A percentile compares a stretch with the other conserved stretches of the same genome.
Evolutionary conservation across 2,888 invertebrate species (phyloP).

Genomic region (Cataglyphis livida): DNA sequence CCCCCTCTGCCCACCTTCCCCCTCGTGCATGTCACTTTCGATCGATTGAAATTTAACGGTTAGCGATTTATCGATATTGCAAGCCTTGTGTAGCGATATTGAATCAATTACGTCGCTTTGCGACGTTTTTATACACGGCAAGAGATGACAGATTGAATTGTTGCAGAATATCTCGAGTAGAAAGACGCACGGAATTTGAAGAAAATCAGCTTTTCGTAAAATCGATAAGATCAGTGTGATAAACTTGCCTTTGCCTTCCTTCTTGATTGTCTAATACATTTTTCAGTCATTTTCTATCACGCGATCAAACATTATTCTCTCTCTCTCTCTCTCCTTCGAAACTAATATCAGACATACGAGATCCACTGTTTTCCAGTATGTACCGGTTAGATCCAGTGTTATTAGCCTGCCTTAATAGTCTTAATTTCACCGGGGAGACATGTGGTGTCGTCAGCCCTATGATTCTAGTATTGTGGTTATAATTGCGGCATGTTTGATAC

Average conservation of each 20-base stretch:
- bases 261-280: background rate
- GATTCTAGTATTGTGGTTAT: conserved; percentile 4
- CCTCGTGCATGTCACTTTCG: background rate
- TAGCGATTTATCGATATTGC: conserved; percentile 28
- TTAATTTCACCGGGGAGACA: conserved; percentile 44
- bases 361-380: conserved; percentile 39
- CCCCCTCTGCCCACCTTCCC: background rate
- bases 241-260: background rate
- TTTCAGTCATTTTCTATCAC: conserved; percentile 16
- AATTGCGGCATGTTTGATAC: background rate
- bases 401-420: conserved; percentile 44
- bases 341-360: background rate
- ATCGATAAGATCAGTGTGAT: background rate
- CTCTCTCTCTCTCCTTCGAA: conserved; percentile 23
- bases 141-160: background rate
- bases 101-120: conserved; percentile 22
- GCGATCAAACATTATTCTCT: background rate
- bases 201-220: conserved; percentile 4
- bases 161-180: background rate
- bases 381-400: conserved; percentile 39
- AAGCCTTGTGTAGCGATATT: conserved; percentile 23
- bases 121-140: background rate
- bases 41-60: conserved; percentile 23
- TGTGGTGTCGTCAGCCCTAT: conserved; percentile 24
- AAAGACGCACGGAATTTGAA: background rate